phyloP scores from a whole-genome alignment of 2,113 vertebrate species.

The Micronycteris hirsuta region DNA sequence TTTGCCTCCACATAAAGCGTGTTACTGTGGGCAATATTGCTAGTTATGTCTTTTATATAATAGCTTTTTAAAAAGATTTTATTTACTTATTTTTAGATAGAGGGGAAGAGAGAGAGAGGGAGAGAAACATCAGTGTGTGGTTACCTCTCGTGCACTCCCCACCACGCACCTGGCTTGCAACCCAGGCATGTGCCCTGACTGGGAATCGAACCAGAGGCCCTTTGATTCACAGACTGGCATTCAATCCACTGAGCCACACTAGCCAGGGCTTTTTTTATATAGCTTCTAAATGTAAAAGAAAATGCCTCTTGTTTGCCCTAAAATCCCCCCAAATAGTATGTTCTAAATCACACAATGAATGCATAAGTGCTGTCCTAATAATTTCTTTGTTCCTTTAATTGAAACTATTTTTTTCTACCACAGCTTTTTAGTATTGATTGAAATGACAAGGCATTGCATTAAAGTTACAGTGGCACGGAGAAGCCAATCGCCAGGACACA shows the following conservation, averaged over 20 bases:
- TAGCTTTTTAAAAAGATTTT: too few relatives aligned
- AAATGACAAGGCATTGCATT: background rate
- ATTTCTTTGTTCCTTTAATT: constrained; percentile 40
- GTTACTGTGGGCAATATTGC: background rate
- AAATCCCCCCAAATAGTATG: background rate
- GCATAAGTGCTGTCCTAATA: background rate
- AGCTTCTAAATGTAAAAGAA: constrained; percentile 5
- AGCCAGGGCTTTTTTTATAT: too few relatives aligned
- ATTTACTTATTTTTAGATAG: too few relatives aligned
- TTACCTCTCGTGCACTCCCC: too few relatives aligned
- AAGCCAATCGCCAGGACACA: background rate
- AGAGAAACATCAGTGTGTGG: too few relatives aligned
- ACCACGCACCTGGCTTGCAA: too few relatives aligned
- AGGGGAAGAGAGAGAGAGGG: too few relatives aligned
- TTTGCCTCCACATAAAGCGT: background rate
- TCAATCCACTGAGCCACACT: too few relatives aligned
- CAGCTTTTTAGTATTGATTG: background rate
- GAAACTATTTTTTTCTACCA: constrained; percentile 4
- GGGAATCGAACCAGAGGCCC: too few relatives aligned
- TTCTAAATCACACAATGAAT: constrained; percentile 8
- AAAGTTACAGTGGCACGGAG: background rate
- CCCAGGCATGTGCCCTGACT: too few relatives aligned
- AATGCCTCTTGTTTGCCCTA: too few relatives aligned
- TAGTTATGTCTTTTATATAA: background rate
- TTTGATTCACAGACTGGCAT: too few relatives aligned